Conservation (phyloP, 1,140 invertebrate genomes). For the Drosophila azteca region DNA sequence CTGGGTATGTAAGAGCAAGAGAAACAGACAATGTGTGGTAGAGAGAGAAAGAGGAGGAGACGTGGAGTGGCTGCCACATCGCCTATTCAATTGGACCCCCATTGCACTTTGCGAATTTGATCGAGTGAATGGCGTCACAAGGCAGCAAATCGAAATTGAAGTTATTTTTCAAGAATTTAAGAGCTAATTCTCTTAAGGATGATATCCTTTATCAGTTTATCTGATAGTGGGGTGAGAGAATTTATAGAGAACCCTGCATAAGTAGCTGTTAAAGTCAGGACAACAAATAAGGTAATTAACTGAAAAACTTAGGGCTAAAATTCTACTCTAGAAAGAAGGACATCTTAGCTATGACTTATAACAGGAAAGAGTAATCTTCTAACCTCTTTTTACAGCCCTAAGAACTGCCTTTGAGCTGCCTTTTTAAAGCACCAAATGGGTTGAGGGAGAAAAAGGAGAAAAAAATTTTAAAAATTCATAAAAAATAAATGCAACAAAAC, state of each 20-base stretch:
- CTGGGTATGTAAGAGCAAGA: background rate
- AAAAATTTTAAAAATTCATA: background rate
- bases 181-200: background rate
- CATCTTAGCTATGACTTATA: no score
- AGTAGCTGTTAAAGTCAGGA: no score
- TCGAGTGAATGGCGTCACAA: constrained; percentile 67
- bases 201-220: no score
- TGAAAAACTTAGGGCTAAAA: no score
- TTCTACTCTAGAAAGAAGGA: no score
- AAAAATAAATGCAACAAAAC: constrained; percentile 16
- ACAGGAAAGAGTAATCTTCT: background rate
- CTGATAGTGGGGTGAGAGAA: no score
- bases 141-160: constrained; percentile 59
- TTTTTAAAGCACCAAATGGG: constrained; percentile 27
- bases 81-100: constrained; percentile 64
- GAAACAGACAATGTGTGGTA: no score
- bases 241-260: no score
- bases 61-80: constrained; percentile 23
- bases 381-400: background rate
- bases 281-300: no score
- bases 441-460: background rate
- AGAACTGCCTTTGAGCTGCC: no score
- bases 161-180: constrained; percentile 20
- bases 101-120: constrained; percentile 75
- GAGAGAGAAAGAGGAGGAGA: background rate